phyloP scores from a whole-genome alignment of 2,888 invertebrate genomes.

The Coremacera marginata region DNA sequence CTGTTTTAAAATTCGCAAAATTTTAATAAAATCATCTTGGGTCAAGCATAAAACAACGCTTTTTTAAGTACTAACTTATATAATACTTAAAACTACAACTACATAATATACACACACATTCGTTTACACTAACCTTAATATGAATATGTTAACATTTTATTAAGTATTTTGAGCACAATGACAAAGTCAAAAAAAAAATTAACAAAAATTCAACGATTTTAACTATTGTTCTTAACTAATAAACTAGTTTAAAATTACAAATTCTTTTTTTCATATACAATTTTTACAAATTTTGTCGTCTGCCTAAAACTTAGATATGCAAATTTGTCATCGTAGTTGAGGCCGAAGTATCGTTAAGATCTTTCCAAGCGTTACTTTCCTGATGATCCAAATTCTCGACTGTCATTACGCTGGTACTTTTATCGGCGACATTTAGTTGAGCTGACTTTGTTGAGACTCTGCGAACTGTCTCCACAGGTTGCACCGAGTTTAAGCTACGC shows the following conservation, averaged over 20 bases:
- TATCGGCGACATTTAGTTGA: constrained; percentile 15
- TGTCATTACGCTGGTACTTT: constrained; percentile 45
- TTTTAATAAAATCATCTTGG: too few relatives aligned
- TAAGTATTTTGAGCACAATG: background rate
- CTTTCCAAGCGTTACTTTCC: background rate
- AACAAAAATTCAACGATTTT: background rate
- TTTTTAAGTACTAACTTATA: too few relatives aligned
- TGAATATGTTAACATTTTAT: too few relatives aligned
- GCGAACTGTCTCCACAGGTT: constrained; percentile 48
- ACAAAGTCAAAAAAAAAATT: background rate
- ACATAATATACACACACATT: background rate
- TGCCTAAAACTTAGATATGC: constrained; percentile 49
- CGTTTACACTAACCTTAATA: too few relatives aligned
- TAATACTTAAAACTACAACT: background rate
- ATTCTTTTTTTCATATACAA: background rate
- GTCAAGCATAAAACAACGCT: too few relatives aligned
- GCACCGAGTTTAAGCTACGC: constrained; percentile 54
- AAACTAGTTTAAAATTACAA: background rate
- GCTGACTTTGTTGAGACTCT: constrained; percentile 33
- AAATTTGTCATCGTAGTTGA: constrained; percentile 56
- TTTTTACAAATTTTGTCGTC: background rate
- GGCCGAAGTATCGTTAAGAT: constrained; percentile 44
- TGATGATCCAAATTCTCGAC: constrained; percentile 48
- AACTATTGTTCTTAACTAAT: background rate
- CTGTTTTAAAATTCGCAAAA: too few relatives aligned